Evolutionary conservation across 2,113 vertebrate genomes (phyloP).

Genomic region (Puffinus mauretanicus): DNA sequence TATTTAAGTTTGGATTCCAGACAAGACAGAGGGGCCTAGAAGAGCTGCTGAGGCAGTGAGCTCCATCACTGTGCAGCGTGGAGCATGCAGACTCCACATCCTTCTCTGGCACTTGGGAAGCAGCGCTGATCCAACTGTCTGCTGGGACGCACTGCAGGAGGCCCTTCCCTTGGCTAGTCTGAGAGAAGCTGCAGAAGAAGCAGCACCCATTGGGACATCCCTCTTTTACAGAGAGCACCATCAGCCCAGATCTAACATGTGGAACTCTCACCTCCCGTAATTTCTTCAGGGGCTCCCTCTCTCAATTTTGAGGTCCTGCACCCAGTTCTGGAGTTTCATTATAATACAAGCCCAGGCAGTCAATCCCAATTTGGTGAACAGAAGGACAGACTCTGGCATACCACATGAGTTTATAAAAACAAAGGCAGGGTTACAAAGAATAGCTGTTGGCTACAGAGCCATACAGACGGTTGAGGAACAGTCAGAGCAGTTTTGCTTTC

Average conservation of each 20-base stretch:
- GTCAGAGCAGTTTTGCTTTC: constrained; percentile 55
- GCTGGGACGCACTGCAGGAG: not conserved
- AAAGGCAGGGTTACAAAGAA: constrained; percentile 41
- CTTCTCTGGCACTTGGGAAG: not conserved
- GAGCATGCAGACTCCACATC: not conserved
- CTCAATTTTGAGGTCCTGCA: not conserved
- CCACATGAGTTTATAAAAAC: constrained; percentile 18
- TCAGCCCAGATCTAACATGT: not conserved
- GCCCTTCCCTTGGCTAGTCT: not conserved
- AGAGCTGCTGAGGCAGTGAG: not conserved
- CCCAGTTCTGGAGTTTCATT: not conserved
- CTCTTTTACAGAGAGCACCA: not conserved
- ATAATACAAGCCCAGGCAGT: not conserved
- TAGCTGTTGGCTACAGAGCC: constrained; percentile 2
- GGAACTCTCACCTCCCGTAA: not conserved
- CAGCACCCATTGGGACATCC: not conserved
- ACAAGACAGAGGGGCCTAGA: not conserved
- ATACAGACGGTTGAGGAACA: constrained; percentile 34
- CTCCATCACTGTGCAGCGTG: not conserved
- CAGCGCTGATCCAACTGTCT: not conserved
- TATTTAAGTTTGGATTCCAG: constrained; percentile 3
- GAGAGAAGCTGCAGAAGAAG: not conserved
- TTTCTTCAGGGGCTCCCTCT: not conserved
- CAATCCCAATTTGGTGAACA: constrained; percentile 11
- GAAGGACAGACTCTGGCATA: constrained; percentile 27